Evolutionary conservation across 2,113 vertebrate genomes (phyloP).

Genomic region (Protomyctophum bolini): DNA sequence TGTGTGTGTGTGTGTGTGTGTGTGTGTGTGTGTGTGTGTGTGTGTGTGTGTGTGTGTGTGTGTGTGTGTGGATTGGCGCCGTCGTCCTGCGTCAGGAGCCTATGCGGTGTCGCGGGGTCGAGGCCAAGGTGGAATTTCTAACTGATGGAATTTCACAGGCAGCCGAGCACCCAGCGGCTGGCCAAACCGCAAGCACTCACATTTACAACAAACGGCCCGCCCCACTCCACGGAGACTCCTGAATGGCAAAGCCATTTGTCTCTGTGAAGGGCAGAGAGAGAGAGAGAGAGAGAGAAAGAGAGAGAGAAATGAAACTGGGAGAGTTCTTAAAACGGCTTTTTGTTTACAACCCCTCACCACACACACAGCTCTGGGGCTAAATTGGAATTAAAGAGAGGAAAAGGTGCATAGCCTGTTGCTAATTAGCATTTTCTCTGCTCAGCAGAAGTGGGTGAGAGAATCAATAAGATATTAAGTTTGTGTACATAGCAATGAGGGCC

Average conservation of each 20-base stretch:
- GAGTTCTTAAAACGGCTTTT: constrained; percentile 79
- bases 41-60: constrained; percentile 1
- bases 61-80: not conserved
- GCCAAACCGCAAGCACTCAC: constrained; percentile 74
- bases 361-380: constrained; percentile 54
- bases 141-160: constrained; percentile 80
- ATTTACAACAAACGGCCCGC: constrained; percentile 75
- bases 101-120: constrained; percentile 57
- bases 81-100: constrained; percentile 52
- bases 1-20: not conserved
- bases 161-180: constrained; percentile 58
- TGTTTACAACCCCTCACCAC: constrained; percentile 83
- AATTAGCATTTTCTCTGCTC: constrained; percentile 93
- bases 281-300: constrained; percentile 27
- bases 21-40: not conserved
- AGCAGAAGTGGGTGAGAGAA: constrained; percentile 85
- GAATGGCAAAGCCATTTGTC: constrained; percentile 83
- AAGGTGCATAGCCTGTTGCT: constrained; percentile 76
- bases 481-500: constrained; percentile 86
- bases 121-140: constrained; percentile 77
- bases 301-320: constrained; percentile 71
- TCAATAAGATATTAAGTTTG: constrained; percentile 91
- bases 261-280: constrained; percentile 77
- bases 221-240: constrained; percentile 73
- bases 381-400: constrained; percentile 73